Percentiles rank a stretch among this genome's conserved stretches.
Conservation (phyloP, 1,140 invertebrate species). For the Delia radicum region DNA sequence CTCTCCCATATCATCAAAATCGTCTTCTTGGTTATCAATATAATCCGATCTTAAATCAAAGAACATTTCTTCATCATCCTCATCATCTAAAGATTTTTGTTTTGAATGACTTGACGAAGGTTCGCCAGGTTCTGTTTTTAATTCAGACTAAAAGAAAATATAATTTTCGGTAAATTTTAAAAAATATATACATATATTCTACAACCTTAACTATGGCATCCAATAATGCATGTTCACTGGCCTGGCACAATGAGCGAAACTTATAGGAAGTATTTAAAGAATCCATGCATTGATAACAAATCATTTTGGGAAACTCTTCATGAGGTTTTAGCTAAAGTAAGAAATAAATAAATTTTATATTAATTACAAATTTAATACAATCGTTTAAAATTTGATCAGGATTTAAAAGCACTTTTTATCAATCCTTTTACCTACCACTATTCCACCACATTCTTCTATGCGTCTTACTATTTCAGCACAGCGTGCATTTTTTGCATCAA, state of each 20-base stretch:
- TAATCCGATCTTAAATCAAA: constrained; percentile 45
- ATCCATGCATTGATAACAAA: constrained; percentile 41
- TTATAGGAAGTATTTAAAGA: constrained; percentile 39
- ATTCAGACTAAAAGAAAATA: constrained; percentile 34
- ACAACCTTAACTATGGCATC: constrained; percentile 46
- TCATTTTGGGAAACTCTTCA: constrained; percentile 47
- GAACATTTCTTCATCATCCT: constrained; percentile 40
- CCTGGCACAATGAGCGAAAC: constrained; percentile 45
- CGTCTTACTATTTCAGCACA: constrained; percentile 42
- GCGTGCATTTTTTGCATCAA: constrained; percentile 38
- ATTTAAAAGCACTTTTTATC: background rate
- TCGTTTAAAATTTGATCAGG: too few relatives aligned
- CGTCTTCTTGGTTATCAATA: constrained; percentile 46
- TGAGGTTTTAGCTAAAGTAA: constrained; percentile 39
- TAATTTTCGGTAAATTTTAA: background rate
- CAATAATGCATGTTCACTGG: constrained; percentile 45
- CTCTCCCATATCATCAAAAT: constrained; percentile 42
- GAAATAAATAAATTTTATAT: background rate
- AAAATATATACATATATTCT: background rate
- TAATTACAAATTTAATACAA: background rate
- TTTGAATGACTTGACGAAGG: background rate
- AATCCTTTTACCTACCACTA: constrained; percentile 35
- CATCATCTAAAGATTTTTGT: constrained; percentile 26
- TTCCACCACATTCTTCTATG: constrained; percentile 48
- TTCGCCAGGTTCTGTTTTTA: constrained; percentile 46